Evolutionary conservation across 2,113 vertebrate genomes (phyloP).

Genomic region (Muscicapa adusta): DNA sequence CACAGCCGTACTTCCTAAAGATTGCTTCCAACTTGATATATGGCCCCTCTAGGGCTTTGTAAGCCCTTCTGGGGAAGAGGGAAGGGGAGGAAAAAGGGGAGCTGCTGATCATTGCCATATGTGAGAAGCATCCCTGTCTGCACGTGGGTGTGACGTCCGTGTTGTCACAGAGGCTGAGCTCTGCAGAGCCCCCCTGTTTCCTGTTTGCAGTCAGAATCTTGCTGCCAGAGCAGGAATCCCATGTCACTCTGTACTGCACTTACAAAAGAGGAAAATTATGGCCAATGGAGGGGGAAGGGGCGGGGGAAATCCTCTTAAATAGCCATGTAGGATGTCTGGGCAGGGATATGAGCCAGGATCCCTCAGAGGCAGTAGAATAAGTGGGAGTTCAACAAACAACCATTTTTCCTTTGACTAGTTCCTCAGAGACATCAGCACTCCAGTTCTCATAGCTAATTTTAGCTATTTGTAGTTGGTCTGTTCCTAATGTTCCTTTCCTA

Average conservation of each 20-base stretch:
- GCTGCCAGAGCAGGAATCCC: constrained; percentile 51
- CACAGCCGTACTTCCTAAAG: not conserved
- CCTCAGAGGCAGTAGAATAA: constrained; percentile 8
- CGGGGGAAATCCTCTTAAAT: constrained; percentile 41
- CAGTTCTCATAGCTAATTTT: constrained; percentile 76
- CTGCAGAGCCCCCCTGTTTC: constrained; percentile 47
- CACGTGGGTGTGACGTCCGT: constrained; percentile 32
- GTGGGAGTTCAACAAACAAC: constrained; percentile 50
- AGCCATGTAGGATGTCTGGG: not conserved
- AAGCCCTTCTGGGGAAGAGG: not conserved
- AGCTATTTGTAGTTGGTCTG: constrained; percentile 60
- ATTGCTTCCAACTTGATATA: not conserved
- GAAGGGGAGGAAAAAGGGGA: not conserved
- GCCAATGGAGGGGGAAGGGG: not conserved
- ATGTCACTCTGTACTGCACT: not conserved
- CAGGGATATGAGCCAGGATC: not conserved
- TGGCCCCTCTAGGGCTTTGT: not conserved
- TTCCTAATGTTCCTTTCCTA: constrained; percentile 59
- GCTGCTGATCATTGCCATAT: constrained; percentile 16
- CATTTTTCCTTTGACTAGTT: constrained; percentile 61
- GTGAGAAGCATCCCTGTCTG: constrained; percentile 9
- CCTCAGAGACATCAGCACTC: constrained; percentile 64
- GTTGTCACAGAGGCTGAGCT: constrained; percentile 28
- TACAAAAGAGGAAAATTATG: constrained; percentile 42
- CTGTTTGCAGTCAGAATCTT: constrained; percentile 62